phyloP scores from a whole-genome alignment of 2,888 invertebrate species.

The Mythimna ferrago region DNA sequence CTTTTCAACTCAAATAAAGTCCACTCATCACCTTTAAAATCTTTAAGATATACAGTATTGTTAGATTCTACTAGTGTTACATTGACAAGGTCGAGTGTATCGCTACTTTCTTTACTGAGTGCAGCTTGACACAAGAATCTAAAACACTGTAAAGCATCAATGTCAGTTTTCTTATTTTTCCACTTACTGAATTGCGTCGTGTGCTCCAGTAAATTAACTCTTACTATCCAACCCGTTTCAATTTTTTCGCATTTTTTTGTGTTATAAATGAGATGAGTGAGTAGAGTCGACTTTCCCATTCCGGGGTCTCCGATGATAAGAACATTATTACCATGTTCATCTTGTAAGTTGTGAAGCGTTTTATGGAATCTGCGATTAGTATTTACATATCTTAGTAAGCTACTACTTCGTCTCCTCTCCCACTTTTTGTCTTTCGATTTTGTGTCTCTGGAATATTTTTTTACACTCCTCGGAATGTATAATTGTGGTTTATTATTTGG shows the following conservation, averaged over 20 bases:
- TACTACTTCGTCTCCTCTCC: not conserved
- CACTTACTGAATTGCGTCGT: constrained; percentile 32
- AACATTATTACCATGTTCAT: not conserved
- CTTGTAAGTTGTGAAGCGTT: constrained; percentile 17
- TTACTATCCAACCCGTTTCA: constrained; percentile 39
- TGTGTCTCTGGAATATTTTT: not conserved
- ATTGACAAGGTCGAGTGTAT: not conserved
- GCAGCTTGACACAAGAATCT: constrained; percentile 25
- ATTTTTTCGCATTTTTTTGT: constrained; percentile 12
- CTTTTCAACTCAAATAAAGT: constrained; percentile 28
- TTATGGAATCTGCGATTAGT: not conserved
- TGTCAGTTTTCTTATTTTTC: constrained; percentile 7
- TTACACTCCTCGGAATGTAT: not conserved
- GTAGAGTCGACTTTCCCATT: constrained; percentile 33
- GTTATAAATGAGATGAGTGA: constrained; percentile 46
- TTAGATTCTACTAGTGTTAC: constrained; percentile 9
- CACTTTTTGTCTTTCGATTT: not conserved
- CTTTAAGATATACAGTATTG: not conserved
- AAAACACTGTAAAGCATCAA: constrained; percentile 12
- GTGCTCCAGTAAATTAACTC: constrained; percentile 48
- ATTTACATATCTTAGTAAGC: not conserved
- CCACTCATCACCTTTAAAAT: constrained; percentile 18
- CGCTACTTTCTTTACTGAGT: constrained; percentile 1
- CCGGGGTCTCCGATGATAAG: constrained; percentile 29
- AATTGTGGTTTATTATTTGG: constrained; percentile 32